A percentile compares a stretch with the other conserved stretches of the same genome.
Conservation (phyloP, 2,888 invertebrate genomes). For the Callyntrura sp. region DNA sequence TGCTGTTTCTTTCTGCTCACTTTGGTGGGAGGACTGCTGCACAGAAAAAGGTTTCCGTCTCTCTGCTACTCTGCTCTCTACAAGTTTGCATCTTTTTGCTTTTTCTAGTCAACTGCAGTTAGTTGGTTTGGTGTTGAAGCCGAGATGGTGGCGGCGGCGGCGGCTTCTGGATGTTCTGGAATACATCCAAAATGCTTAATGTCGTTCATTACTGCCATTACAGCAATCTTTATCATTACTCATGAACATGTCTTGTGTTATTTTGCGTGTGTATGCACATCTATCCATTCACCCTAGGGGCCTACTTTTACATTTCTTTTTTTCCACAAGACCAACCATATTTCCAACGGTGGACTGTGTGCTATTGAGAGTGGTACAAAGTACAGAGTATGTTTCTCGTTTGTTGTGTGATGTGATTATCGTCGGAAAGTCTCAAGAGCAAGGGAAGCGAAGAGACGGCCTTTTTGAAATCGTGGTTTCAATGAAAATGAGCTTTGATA, state of each 20-base stretch:
- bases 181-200: constrained; percentile 75
- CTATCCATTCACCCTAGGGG: constrained; percentile 1
- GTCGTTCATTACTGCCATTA: constrained; percentile 78
- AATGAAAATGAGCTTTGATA: constrained; percentile 44
- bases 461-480: constrained; percentile 50
- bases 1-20: constrained; percentile 1
- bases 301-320: constrained; percentile 39
- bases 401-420: no score
- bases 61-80: no score
- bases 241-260: constrained; percentile 50
- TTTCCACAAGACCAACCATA: no score
- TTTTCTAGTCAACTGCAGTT: not conserved
- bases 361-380: no score
- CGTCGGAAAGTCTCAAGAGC: constrained; percentile 41
- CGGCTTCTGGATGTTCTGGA: constrained; percentile 74
- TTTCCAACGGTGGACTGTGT: no score
- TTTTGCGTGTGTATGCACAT: constrained; percentile 12
- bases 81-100: no score
- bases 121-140: constrained; percentile 24
- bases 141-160: constrained; percentile 53
- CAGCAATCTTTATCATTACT: constrained; percentile 77
- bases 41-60: not conserved
- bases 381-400: no score
- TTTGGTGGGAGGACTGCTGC: constrained; percentile 22
- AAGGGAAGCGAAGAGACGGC: constrained; percentile 48